phyloP scores from a whole-genome alignment of 2,797 vertebrate genomes.

The Mormyrops attenuatus region DNA sequence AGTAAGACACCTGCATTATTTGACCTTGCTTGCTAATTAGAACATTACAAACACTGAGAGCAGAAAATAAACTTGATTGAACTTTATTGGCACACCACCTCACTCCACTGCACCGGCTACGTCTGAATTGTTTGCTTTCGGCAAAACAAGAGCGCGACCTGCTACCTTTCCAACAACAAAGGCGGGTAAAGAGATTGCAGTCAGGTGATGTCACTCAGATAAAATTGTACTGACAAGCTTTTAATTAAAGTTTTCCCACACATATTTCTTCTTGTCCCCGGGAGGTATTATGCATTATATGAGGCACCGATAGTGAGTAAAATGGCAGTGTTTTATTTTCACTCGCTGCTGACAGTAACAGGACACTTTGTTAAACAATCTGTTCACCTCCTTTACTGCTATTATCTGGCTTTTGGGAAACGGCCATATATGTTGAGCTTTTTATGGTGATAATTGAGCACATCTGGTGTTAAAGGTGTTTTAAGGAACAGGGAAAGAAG shows the following conservation, averaged over 20 bases:
- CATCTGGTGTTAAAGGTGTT: conserved; percentile 51
- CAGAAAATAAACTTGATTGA: conserved; percentile 49
- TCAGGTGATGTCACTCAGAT: conserved; percentile 78
- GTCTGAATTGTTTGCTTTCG: conserved; percentile 69
- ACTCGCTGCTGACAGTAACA: conserved; percentile 70
- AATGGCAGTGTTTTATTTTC: conserved; percentile 73
- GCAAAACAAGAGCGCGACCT: conserved; percentile 61
- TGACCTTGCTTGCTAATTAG: conserved; percentile 55
- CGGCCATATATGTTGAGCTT: conserved; percentile 46
- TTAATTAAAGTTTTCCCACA: conserved; percentile 94
- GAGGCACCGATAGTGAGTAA: conserved; percentile 62
- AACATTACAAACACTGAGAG: conserved; percentile 50
- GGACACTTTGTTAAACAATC: conserved; percentile 73
- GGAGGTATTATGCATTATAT: conserved; percentile 73
- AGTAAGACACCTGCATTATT: conserved; percentile 17
- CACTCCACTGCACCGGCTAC: conserved; percentile 53
- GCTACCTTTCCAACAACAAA: conserved; percentile 66
- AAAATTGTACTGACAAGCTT: conserved; percentile 84
- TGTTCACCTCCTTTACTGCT: conserved; percentile 60
- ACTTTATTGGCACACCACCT: conserved; percentile 42
- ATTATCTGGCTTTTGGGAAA: conserved; percentile 56
- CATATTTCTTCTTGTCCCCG: conserved; percentile 65
- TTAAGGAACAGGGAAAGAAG: conserved; percentile 39
- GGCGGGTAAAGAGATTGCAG: conserved; percentile 66
- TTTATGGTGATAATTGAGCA: conserved; percentile 61